A percentile compares a stretch with the other conserved stretches of the same genome.
phyloP scores from a whole-genome alignment of 2,888 invertebrate genomes.

The Lepidochrysops patricia region DNA sequence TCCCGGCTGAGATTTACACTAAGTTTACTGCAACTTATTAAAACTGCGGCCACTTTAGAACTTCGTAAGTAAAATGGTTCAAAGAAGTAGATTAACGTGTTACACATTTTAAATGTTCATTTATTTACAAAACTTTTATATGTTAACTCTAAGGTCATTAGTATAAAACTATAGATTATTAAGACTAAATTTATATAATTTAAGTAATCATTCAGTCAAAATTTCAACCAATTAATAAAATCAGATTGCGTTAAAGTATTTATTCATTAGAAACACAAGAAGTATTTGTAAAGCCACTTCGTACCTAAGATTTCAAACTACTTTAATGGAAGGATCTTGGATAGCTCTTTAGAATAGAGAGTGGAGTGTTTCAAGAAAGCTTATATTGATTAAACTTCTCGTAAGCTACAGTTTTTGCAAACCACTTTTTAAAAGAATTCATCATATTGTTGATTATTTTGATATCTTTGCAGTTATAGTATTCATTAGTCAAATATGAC shows the following conservation, averaged over 20 bases:
- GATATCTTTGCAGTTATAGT: not conserved
- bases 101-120: not conserved
- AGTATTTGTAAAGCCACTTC: slow-evolving; percentile 7
- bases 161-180: no score
- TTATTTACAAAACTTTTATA: not conserved
- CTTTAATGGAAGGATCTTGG: slow-evolving; percentile 10
- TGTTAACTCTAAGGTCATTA: no score
- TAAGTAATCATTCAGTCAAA: no score
- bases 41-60: not conserved
- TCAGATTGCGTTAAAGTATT: slow-evolving; percentile 3
- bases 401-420: not conserved
- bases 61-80: not conserved
- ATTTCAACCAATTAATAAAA: not conserved
- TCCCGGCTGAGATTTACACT: not conserved
- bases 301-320: slow-evolving; percentile 6
- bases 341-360: slow-evolving; percentile 13
- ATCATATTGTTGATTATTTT: not conserved
- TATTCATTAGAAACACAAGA: slow-evolving; percentile 8
- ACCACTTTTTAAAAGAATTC: slow-evolving; percentile 5
- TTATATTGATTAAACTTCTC: slow-evolving; percentile 11
- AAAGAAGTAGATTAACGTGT: not conserved
- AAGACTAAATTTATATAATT: no score
- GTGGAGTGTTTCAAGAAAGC: slow-evolving; percentile 11
- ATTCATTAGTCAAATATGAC: no score
- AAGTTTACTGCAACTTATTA: not conserved